phyloP scores from a whole-genome alignment of 2,113 vertebrate species.

The Nothocercus julius region DNA sequence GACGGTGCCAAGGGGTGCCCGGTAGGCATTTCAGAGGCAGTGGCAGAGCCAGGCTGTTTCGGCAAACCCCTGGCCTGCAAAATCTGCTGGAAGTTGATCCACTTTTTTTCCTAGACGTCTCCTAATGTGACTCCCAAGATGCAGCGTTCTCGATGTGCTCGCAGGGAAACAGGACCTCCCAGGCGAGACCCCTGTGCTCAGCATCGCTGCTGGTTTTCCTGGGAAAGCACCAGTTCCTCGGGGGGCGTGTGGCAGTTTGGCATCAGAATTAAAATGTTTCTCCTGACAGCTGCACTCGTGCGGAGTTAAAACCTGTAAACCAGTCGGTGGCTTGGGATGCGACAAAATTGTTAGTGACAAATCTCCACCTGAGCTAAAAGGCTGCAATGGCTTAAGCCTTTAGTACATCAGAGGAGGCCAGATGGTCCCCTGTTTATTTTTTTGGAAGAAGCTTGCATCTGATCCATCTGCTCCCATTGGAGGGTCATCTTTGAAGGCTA shows the following conservation, averaged over 20 bases:
- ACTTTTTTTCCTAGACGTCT: constrained; percentile 53
- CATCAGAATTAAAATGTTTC: background rate
- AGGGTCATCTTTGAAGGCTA: background rate
- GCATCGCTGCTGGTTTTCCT: constrained; percentile 32
- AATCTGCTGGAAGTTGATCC: constrained; percentile 60
- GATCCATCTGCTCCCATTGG: fast-evolving
- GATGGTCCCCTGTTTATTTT: background rate
- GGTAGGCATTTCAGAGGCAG: constrained; percentile 4
- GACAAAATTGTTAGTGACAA: background rate
- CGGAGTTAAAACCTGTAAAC: background rate
- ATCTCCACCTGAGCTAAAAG: background rate
- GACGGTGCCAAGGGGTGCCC: too few species aligned
- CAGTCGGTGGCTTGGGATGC: background rate
- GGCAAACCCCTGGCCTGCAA: constrained; percentile 17
- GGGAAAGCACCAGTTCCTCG: background rate
- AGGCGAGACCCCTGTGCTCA: constrained; percentile 42
- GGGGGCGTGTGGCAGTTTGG: background rate
- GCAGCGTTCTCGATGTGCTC: background rate
- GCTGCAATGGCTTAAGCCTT: background rate
- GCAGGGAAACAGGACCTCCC: background rate
- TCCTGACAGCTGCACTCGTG: background rate
- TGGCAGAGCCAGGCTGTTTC: background rate
- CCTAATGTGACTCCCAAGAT: constrained; percentile 5
- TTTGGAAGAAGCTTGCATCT: background rate
- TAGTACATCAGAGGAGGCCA: background rate